These are phyloP conservation scores for Papilio xuthus DNA, from an alignment of 1,140 invertebrate species.

Conservation along the genomic window DNA sequence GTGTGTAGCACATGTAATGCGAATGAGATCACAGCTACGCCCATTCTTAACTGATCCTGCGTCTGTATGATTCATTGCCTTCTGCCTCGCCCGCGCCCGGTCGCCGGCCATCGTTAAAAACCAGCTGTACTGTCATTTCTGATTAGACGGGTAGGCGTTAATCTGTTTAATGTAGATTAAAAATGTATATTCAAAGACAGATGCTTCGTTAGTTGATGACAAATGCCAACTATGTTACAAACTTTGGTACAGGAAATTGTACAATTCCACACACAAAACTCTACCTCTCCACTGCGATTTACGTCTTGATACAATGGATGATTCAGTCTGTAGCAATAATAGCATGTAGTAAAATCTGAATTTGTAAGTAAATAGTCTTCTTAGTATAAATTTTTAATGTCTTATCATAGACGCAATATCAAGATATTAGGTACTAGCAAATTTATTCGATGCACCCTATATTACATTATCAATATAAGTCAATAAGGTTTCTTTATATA, in stretches of 20 bases:
- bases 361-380: background rate
- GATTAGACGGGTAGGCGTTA: slow-evolving; percentile 31
- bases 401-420: background rate
- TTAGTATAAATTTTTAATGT: background rate
- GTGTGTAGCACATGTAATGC: slow-evolving; percentile 40
- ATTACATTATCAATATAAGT: background rate
- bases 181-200: slow-evolving; percentile 32
- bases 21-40: slow-evolving; percentile 52
- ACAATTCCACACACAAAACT: background rate
- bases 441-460: background rate
- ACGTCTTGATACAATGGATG: background rate
- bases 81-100: slow-evolving; percentile 14
- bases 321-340: background rate
- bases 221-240: background rate
- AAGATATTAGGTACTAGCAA: background rate
- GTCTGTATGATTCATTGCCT: slow-evolving; percentile 37
- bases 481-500: slow-evolving; percentile 18
- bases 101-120: slow-evolving; percentile 30
- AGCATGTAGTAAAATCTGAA: background rate
- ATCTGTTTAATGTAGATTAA: slow-evolving; percentile 29
- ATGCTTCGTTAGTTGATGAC: background rate
- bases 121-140: slow-evolving; percentile 38
- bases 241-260: background rate
- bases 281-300: background rate
- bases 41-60: slow-evolving; percentile 44